A percentile compares a stretch with the other conserved stretches of the same genome.
phyloP scores from a whole-genome alignment of 2,888 invertebrate species.

The Aphodius granarius region DNA sequence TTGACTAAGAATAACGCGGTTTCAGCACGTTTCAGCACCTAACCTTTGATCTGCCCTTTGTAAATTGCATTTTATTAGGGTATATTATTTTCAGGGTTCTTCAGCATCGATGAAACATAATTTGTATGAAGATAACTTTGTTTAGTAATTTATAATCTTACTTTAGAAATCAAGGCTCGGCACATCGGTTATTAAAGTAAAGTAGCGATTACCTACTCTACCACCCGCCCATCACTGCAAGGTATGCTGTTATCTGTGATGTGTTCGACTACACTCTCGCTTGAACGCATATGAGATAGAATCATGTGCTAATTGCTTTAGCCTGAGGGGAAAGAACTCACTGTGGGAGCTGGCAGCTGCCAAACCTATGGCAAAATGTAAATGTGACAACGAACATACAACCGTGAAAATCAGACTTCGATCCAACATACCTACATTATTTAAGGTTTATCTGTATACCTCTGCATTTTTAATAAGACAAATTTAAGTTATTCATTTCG shows the following conservation, averaged over 20 bases:
- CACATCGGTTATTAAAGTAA: no score
- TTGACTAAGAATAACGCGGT: not conserved
- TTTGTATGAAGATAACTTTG: no score
- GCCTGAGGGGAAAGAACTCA: not conserved
- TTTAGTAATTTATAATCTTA: no score
- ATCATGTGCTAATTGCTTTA: not conserved
- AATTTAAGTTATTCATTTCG: no score
- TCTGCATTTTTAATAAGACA: no score
- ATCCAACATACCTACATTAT: not conserved
- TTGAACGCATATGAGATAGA: not conserved
- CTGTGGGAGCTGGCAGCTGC: slow-evolving; percentile 20
- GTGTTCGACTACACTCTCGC: not conserved
- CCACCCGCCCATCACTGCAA: no score
- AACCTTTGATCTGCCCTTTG: not conserved
- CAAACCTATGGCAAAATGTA: slow-evolving; percentile 21
- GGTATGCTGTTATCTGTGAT: not conserved
- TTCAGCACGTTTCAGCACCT: not conserved
- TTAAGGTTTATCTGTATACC: no score
- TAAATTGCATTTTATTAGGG: not conserved
- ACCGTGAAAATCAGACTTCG: not conserved
- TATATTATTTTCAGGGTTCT: not conserved
- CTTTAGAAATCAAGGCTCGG: no score
- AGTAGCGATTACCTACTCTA: no score
- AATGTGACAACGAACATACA: not conserved
- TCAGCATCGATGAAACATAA: not conserved